Evolutionary conservation across 2,888 invertebrate species (phyloP), one percentile per base, ranked within the genome.

Genomic region (Halictus ligatus): DNA sequence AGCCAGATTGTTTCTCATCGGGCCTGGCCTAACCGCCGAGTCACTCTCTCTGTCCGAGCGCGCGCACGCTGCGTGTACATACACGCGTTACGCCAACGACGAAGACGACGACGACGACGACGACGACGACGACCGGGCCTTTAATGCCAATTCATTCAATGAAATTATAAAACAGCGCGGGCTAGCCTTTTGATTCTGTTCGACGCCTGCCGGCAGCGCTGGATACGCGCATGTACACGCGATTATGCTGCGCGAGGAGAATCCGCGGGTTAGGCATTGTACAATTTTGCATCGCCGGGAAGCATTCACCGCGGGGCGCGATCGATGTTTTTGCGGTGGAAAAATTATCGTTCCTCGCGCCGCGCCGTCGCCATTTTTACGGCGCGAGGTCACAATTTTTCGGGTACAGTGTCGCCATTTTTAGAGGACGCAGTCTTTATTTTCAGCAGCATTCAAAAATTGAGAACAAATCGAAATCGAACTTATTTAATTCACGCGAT

Each of bases 111-210:
- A 54, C 54, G 21, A 54, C 21, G 21, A 54, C 21, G 46, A 46
- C 46, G 46, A 46, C 21, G 54, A 54, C 54, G 21, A 54, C 21
- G 21, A 2, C 21, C 21, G 54, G 54, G 80, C 81, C 75, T 71
- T 86, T 91, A 87, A 88, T 88, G 90, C 90, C 90, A 74, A 90
- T 90, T 90, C 91, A 90, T 90, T 85, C 86, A 81, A 76, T 75
- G 90, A 89, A 90, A 90, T 90, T 89, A 91, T 87, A 89, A 91
- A 90, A 90, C 85, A 75, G 54, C 50, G 50, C 21, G 40, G 78
- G 58, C 76, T 21, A 54, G 74, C 81, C 43, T 69, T 81, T 86
- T 83, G 78, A 69, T 84, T 54, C 54, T 54, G 54, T 81, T 80
- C 79, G 69, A 78, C 78, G 71, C 48, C 50, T 72, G 54, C 43